Base-by-base conservation (phyloP, 2,113 vertebrate species). In the Lepus timidus region DNA sequence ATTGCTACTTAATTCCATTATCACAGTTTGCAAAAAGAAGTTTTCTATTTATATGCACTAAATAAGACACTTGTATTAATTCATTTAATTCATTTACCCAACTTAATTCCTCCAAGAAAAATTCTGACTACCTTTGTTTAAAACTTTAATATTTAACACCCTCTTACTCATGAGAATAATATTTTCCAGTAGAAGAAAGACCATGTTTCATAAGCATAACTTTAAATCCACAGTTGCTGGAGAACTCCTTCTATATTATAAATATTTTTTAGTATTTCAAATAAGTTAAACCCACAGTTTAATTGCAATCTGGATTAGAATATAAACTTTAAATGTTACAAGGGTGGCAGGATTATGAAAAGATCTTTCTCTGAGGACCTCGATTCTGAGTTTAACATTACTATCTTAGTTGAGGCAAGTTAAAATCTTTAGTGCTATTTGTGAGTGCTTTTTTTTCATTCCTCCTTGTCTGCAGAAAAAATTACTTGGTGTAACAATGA, bases 371-470 rank as follows among this genome's bases (percentile, higher is more conserved):
- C 58, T 33, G 52, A 91, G 49, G 36, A 94, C 89, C 90, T 96
- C 25, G 85, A 16, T 70, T 95, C 68, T 88, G 83, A 9, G 80
- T 67, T 49, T 81, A 52, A 52, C 36, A 39, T 95, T 52, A 75
- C 67, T 23, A 61, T 51, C 39, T 92, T 17, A 23, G 7, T 52
- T 92, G 68, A 94, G 52, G 51, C 58, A 90, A 92, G 78, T 87
- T 65, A 55, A 76, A 85, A 44, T 92, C 62, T 73, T 25, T 58
- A 85, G 86, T 33, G 3, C 20, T 88, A 2, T 89, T 78, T 93
- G 9, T 62, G 14, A 76, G 14, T 70, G 39, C 70, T 81, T 58
- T 94, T 94, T 95, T 93, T 95, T 92, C 4, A 51, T 91, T 92
- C 55, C 85, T 90, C 20, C 79, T 27, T 93, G 11, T 27, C 23